Evolutionary conservation across 2,113 vertebrate genomes (phyloP).

Genomic region (Anhinga anhinga): DNA sequence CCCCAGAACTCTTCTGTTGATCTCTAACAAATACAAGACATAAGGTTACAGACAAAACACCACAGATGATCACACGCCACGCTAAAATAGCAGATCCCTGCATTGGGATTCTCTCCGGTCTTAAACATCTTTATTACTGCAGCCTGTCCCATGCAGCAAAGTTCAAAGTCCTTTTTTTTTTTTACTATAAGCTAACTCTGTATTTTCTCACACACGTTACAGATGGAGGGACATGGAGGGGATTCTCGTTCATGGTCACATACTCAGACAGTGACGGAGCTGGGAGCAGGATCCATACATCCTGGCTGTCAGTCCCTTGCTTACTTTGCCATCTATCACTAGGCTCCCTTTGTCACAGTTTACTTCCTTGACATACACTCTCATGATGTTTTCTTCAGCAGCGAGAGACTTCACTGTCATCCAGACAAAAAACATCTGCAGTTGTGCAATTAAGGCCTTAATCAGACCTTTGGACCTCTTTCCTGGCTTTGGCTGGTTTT

Average conservation of each 20-base stretch:
- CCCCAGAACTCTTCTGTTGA: not conserved
- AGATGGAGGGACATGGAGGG: not conserved
- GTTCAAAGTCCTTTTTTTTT: not conserved
- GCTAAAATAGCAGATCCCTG: not conserved
- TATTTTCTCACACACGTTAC: not conserved
- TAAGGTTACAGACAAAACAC: not conserved
- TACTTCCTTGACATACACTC: not conserved
- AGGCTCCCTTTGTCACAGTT: not conserved
- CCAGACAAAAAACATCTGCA: slow-evolving; percentile 12
- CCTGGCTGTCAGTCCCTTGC: not conserved
- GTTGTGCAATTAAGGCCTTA: not conserved
- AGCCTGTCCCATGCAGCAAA: not conserved
- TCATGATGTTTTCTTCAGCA: not conserved
- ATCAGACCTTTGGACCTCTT: not conserved
- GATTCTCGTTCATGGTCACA: not conserved
- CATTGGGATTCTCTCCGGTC: not conserved
- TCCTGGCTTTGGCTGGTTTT: not conserved
- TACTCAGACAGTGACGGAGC: not conserved
- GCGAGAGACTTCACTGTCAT: not conserved
- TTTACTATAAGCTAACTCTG: not conserved
- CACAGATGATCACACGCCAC: not conserved
- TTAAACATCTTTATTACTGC: not conserved
- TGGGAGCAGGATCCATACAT: not conserved
- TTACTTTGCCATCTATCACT: not conserved
- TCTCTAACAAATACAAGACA: not conserved